Evolutionary conservation across 2,888 invertebrate species (phyloP).

Genomic region (Philhelius pedissequus): DNA sequence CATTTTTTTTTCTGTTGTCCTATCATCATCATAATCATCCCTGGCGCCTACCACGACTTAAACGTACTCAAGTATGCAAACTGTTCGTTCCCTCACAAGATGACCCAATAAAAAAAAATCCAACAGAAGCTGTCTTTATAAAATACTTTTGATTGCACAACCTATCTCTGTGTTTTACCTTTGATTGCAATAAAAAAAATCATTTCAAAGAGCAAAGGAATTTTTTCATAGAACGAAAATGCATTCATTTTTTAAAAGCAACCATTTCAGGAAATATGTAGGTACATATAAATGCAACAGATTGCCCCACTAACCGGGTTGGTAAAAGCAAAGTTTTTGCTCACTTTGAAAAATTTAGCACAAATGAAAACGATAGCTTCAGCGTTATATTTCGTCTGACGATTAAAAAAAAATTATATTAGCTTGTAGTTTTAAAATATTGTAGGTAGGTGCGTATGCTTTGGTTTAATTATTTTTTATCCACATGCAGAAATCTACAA

Average conservation of each 20-base stretch:
- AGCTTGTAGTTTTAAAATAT: no score
- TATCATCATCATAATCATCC: neutral
- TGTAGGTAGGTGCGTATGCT: no score
- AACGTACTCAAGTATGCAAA: neutral
- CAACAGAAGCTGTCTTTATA: slow-evolving; percentile 6
- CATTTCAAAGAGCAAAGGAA: neutral
- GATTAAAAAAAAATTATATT: neutral
- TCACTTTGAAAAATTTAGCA: neutral
- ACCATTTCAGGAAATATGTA: slow-evolving; percentile 15
- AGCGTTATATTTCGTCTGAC: neutral
- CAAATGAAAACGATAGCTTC: neutral
- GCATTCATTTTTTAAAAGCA: slow-evolving; percentile 9
- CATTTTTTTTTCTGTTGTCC: neutral
- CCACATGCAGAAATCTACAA: no score
- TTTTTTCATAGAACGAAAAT: neutral
- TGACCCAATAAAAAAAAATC: slow-evolving; percentile 26
- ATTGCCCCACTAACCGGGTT: slow-evolving; percentile 60
- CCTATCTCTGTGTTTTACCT: slow-evolving; percentile 30
- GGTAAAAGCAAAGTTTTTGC: slow-evolving; percentile 10
- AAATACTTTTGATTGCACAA: slow-evolving; percentile 29
- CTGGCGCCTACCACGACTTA: neutral
- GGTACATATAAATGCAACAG: slow-evolving; percentile 62
- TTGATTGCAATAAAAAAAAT: neutral
- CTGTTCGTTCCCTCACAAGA: neutral
- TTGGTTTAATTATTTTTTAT: no score